Percentiles rank a stretch among this genome's conserved stretches.
phyloP scores from a whole-genome alignment of 1,140 invertebrate species.

The Musca domestica region DNA sequence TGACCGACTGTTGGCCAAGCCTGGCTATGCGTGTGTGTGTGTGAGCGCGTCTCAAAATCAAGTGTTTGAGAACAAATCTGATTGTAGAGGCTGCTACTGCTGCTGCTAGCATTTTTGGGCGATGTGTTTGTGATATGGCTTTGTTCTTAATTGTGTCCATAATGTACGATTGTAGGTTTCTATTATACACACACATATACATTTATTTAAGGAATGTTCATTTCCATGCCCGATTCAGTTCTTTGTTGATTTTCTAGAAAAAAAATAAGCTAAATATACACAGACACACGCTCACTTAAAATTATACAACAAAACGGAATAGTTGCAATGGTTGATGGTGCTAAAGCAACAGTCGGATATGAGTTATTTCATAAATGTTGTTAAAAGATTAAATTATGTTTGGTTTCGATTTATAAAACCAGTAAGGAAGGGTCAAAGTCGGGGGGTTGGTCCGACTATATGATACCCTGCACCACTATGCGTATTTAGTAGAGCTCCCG shows the following conservation, averaged over 20 bases:
- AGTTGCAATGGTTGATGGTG: too few species aligned
- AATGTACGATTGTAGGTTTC: slow-evolving; percentile 12
- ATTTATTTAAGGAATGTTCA: background rate
- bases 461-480: too few species aligned
- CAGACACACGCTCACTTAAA: background rate
- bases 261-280: too few species aligned
- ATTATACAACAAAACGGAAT: slow-evolving; percentile 13
- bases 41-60: background rate
- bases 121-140: too few species aligned
- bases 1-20: too few species aligned
- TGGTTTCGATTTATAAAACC: too few species aligned
- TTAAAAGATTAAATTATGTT: background rate
- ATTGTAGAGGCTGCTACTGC: too few species aligned
- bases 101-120: too few species aligned
- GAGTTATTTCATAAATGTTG: too few species aligned
- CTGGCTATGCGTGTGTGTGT: background rate
- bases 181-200: background rate
- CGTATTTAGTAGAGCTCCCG: too few species aligned
- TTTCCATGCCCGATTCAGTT: background rate
- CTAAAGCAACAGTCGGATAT: background rate
- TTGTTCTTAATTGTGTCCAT: background rate
- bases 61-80: slow-evolving; percentile 1
- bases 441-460: too few species aligned
- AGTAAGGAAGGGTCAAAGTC: too few species aligned
- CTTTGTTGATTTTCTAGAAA: slow-evolving; percentile 13